Conservation (phyloP, 2,888 invertebrate genomes). For the Brachylomia viminalis region DNA sequence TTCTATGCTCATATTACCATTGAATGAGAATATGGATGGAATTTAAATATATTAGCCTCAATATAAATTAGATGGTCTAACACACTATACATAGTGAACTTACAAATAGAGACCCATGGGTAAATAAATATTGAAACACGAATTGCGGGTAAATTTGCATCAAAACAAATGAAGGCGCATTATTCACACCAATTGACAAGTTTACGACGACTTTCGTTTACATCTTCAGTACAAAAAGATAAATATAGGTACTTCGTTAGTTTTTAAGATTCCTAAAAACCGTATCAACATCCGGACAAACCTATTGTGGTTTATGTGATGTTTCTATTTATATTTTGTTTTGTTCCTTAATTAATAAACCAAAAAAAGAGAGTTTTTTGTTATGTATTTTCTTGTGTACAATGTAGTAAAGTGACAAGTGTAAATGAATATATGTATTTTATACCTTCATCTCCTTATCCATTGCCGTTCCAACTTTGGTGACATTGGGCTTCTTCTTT, state of each 20-base stretch:
- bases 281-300: too few species aligned
- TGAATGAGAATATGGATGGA: constrained; percentile 59
- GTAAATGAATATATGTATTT: too few species aligned
- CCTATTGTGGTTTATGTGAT: too few species aligned
- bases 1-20: constrained; percentile 64
- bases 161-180: neutral
- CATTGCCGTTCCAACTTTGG: constrained; percentile 95
- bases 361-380: too few species aligned
- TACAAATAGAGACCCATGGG: neutral
- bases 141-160: neutral
- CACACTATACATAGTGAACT: constrained; percentile 7
- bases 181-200: constrained; percentile 23
- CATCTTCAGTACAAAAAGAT: neutral
- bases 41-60: constrained; percentile 56
- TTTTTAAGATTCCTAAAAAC: too few species aligned
- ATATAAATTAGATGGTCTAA: constrained; percentile 28
- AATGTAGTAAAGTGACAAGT: too few species aligned
- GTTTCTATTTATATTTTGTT: too few species aligned
- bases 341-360: too few species aligned
- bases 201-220: neutral
- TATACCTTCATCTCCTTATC: constrained; percentile 97
- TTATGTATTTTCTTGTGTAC: too few species aligned
- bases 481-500: constrained; percentile 96
- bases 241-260: too few species aligned
- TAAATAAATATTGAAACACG: neutral